Conservation (phyloP, 1,140 invertebrate species). For the Rhizoglyphus robini region DNA sequence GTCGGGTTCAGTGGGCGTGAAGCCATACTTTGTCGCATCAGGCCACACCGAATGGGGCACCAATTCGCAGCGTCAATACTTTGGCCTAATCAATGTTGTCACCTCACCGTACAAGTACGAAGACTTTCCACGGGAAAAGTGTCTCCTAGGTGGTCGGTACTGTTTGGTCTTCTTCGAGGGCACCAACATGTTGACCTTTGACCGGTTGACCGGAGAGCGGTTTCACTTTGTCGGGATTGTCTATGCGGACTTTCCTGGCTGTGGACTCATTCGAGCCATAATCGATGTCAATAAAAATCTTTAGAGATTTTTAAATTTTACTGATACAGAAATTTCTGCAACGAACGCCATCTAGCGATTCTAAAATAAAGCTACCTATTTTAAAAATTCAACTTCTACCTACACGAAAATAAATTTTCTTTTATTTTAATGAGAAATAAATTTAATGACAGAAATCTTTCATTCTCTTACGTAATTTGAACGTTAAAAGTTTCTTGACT, state of each 20-base stretch:
- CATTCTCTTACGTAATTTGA: no score
- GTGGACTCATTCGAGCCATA: not conserved
- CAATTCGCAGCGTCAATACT: not conserved
- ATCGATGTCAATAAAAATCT: constrained; percentile 5
- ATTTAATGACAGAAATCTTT: no score
- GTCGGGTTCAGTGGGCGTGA: not conserved
- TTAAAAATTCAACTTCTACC: no score
- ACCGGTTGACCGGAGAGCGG: not conserved
- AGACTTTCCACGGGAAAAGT: constrained; percentile 11
- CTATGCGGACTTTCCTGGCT: constrained; percentile 10
- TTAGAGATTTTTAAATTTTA: not conserved
- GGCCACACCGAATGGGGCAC: not conserved
- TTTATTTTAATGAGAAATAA: no score
- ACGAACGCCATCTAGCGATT: not conserved
- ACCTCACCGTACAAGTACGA: not conserved
- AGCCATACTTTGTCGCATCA: constrained; percentile 10
- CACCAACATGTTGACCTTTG: constrained; percentile 1
- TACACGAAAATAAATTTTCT: no score
- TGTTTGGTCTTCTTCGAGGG: constrained; percentile 6
- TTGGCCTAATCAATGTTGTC: not conserved
- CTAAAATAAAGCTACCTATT: no score
- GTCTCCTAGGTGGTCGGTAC: not conserved
- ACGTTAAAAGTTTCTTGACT: no score
- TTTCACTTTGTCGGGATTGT: constrained; percentile 6
- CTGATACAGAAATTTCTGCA: not conserved